Conservation (phyloP, 2,797 vertebrate species). For the Ctenopoma multispine region DNA sequence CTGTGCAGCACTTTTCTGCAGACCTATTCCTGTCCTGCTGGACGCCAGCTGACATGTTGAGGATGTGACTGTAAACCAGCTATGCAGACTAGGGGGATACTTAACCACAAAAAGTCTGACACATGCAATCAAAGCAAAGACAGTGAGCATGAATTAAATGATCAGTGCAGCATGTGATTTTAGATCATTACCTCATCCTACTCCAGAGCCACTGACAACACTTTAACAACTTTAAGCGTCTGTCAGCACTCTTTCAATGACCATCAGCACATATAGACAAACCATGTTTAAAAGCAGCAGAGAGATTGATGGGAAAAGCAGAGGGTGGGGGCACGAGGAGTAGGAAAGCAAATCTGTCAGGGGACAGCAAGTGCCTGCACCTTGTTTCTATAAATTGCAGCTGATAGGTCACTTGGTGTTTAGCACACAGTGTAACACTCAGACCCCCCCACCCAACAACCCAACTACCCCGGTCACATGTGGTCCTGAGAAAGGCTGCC, state of each 20-base stretch:
- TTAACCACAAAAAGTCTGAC: conserved; percentile 30
- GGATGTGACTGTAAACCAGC: conserved; percentile 56
- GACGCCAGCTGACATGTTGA: conserved; percentile 27
- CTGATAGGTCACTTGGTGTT: conserved; percentile 81
- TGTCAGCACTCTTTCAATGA: conserved; percentile 21
- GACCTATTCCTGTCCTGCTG: conserved; percentile 13
- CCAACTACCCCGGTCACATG: conserved; percentile 59
- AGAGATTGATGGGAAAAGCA: conserved; percentile 1
- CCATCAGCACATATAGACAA: not conserved
- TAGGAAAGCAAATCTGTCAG: conserved; percentile 74
- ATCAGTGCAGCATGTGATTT: not conserved
- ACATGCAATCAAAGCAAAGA: conserved; percentile 16
- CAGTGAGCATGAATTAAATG: not conserved
- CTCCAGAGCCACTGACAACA: conserved; percentile 9
- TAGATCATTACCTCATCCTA: not conserved
- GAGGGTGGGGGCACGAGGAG: conserved; percentile 32
- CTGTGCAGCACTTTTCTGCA: not conserved
- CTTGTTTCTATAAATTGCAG: conserved; percentile 86
- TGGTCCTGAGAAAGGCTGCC: conserved; percentile 53
- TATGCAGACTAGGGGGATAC: conserved; percentile 30
- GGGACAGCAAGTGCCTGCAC: conserved; percentile 72
- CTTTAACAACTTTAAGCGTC: conserved; percentile 27
- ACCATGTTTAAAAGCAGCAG: conserved; percentile 15
- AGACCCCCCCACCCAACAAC: conserved; percentile 38
- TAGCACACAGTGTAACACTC: conserved; percentile 78